Base-by-base conservation (phyloP, 2,113 vertebrate species). In the Chitala chitala region DNA sequence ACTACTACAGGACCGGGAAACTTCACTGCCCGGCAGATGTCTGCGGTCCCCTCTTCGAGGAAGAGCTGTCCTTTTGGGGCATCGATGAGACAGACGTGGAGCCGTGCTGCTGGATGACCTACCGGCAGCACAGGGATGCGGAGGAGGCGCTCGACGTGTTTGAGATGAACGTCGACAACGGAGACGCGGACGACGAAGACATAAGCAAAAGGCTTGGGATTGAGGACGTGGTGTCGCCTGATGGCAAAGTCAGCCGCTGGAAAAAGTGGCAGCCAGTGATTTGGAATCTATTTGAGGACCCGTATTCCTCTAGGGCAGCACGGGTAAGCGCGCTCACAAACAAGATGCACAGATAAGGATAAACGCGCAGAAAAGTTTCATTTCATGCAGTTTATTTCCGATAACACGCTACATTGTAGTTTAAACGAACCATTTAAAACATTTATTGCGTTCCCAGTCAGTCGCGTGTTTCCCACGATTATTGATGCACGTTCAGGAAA, bases 81-180 rank as follows among this genome's bases (percentile, higher is more conserved):
- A 95, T 98, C 89, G 95, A 96, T 85, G 95, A 98, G 92, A 96
- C 94, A 54, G 95, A 98, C 87, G 95, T 98, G 90, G 95, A 98
- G 90, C 93, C 95, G 48, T 98, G 95, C 89, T 98, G 95, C 87
- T 98, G 95, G 95, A 98, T 98, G 95, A 94, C 92, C 40, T 97
- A 97, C 86, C 82, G 96, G 74, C 95, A 98, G 85, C 96, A 98
- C 88, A 89, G 96, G 38, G 96, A 97, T 83, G 96, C 95, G 3
- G 95, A 98, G 82, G 96, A 98, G 87, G 96, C 95, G 2, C 93
- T 98, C 40, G 95, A 97, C 83, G 96, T 94, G 84, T 98, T 98
- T 70, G 95, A 98, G 87, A 91, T 98, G 79, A 94, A 93, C 53
- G 93, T 94, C 44, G 92, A 94, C 82, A 86, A 69, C 56, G 72